phyloP scores from a whole-genome alignment of 2,113 vertebrate species.

The Hippoglossus stenolepis region DNA sequence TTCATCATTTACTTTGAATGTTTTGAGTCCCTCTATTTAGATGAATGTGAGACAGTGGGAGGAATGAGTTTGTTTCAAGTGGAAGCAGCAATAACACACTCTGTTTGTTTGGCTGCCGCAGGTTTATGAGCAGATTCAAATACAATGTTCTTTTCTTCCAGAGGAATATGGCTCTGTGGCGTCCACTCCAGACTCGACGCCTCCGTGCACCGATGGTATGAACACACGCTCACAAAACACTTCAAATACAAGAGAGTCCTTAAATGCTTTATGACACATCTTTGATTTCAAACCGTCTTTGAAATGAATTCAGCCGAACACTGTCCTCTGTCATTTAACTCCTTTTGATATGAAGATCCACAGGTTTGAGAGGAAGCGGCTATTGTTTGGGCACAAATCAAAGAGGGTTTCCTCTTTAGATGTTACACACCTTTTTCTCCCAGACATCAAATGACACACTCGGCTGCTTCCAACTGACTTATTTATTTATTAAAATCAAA shows the following conservation, averaged over 20 bases:
- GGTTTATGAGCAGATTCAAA: background rate
- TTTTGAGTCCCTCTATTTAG: background rate
- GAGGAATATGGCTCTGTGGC: conserved; percentile 86
- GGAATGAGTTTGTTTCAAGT: background rate
- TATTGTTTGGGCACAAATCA: conserved; percentile 26
- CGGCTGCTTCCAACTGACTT: conserved; percentile 29
- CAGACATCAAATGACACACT: conserved; percentile 34
- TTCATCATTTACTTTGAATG: background rate
- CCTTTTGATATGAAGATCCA: conserved; percentile 22
- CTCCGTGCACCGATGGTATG: conserved; percentile 85
- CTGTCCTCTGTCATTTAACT: background rate
- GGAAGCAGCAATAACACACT: background rate
- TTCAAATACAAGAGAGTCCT: background rate
- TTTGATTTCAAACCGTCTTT: conserved; percentile 2
- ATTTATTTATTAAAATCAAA: conserved; percentile 30
- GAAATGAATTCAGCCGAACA: background rate
- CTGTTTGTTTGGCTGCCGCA: no score
- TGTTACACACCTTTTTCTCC: background rate
- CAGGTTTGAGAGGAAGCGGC: conserved; percentile 16
- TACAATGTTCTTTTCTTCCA: conserved; percentile 66
- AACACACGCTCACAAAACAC: background rate
- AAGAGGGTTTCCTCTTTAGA: conserved; percentile 42
- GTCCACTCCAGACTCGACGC: conserved; percentile 85
- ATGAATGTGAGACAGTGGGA: background rate
- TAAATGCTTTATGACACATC: background rate